A percentile compares a stretch with the other conserved stretches of the same genome.
Evolutionary conservation across 1,140 invertebrate species (phyloP).

Genomic region (Aporrectodea caliginosa): DNA sequence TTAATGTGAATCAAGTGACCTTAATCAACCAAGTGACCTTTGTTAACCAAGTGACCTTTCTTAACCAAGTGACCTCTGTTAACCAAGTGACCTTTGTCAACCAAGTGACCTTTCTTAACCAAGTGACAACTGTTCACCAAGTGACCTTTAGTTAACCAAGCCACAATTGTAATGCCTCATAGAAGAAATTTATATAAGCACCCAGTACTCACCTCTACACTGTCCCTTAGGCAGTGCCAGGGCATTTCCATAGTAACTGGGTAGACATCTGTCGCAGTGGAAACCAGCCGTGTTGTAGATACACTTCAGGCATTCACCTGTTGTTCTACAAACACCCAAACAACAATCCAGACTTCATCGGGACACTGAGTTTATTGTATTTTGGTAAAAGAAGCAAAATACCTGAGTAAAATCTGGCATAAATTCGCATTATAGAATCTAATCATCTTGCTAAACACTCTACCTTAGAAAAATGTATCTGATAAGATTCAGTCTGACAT

Average conservation of each 20-base stretch:
- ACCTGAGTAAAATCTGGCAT: too few relatives aligned
- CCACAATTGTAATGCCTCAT: slow-evolving; percentile 5
- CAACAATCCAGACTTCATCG: too few relatives aligned
- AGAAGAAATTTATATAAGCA: slow-evolving; percentile 24
- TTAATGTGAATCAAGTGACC: too few relatives aligned
- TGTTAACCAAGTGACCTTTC: too few relatives aligned
- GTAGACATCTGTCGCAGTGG: slow-evolving; percentile 78
- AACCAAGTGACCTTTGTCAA: slow-evolving; percentile 18
- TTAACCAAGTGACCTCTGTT: slow-evolving; percentile 30
- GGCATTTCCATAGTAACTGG: slow-evolving; percentile 63
- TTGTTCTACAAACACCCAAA: slow-evolving; percentile 62
- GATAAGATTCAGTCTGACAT: too few relatives aligned
- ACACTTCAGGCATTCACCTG: slow-evolving; percentile 93
- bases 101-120: not conserved
- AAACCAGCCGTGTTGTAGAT: slow-evolving; percentile 90
- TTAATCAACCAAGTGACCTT: too few relatives aligned
- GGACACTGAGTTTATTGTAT: too few relatives aligned
- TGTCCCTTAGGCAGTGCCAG: slow-evolving; percentile 74
- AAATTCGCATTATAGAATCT: too few relatives aligned
- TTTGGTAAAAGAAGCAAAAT: too few relatives aligned
- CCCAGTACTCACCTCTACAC: slow-evolving; percentile 64
- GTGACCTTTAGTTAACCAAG: not conserved
- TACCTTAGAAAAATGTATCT: too few relatives aligned
- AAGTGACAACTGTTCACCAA: not conserved
- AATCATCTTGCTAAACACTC: too few relatives aligned